Evolutionary conservation across 2,797 vertebrate genomes (phyloP), one percentile per base, ranked within the genome.

Genomic region (Brachyalestes nurse): DNA sequence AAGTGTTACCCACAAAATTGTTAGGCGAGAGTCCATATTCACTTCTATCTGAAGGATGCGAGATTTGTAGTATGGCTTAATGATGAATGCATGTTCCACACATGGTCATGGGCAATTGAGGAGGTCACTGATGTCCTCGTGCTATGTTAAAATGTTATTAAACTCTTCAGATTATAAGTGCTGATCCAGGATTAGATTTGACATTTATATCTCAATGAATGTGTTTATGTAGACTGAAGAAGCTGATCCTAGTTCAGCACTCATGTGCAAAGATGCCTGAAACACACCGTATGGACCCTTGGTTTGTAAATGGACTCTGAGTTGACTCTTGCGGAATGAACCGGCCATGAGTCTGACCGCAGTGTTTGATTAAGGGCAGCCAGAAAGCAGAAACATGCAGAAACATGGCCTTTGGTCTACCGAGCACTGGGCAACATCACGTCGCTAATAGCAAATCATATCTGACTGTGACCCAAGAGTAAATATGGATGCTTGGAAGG

Each of bases 391-490:
- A 74, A 58, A 80, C 72, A 40, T 58, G 66, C 60, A 67, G 73
- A 74, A 58, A 80, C 72, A 40, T 58, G 47, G 61, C 60, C 58
- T 72, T 58, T 75, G 65, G 74, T 75, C 23, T 75, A 21, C 64
- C n/a, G 28, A 77, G 82, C 57, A 71, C 72, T 82, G 84, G 77
- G 28, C 72, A 71, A 82, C 10, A 47, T 88, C 75, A 82, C 57
- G 45, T 70, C 21, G 61, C 72, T 76, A 85, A 88, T 72, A 72
- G 77, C 61, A 78, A 80, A 89, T 82, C 34, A 84, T 88, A 74
- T 89, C 88, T 89, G 85, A 89, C 88, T 87, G 84, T 66, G 75
- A 86, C 82, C 88, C 5, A 82, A 86, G 82, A 87, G 61, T 85
- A 91, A 92, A 91, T 88, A 86, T 70, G 53, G 77, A 88, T 80